Conservation (phyloP, 2,888 invertebrate species). For the Mythimna albipuncta region DNA sequence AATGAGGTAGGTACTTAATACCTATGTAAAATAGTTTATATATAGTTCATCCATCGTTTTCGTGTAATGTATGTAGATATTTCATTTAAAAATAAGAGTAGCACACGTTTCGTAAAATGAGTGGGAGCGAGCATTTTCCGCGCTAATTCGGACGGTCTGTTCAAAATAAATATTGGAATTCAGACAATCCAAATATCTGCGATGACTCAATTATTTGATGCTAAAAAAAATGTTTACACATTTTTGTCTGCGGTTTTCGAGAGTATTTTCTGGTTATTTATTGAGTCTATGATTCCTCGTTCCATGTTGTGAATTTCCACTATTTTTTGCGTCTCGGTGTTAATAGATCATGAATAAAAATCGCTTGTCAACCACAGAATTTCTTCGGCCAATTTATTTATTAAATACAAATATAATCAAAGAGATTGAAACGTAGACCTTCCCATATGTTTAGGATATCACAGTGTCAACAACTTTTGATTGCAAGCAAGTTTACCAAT, state of each 20-base stretch:
- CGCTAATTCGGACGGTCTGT: constrained; percentile 34
- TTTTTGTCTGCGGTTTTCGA: constrained; percentile 47
- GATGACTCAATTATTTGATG: constrained; percentile 49
- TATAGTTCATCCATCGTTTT: neutral
- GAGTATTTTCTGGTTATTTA: constrained; percentile 33
- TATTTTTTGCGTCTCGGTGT: neutral
- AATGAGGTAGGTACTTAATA: constrained; percentile 15
- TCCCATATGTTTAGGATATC: neutral
- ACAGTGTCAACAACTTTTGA: constrained; percentile 3
- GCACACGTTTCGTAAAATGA: constrained; percentile 38
- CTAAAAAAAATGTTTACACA: constrained; percentile 44
- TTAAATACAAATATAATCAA: neutral
- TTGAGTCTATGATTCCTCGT: constrained; percentile 33
- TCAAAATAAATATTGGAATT: constrained; percentile 56
- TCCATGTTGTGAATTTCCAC: neutral
- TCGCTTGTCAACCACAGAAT: neutral
- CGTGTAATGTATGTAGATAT: neutral
- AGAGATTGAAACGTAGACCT: neutral
- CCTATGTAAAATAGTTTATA: neutral
- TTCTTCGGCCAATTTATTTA: constrained; percentile 2
- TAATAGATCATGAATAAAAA: neutral
- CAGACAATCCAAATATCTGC: constrained; percentile 51
- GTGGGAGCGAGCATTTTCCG: constrained; percentile 34
- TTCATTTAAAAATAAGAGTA: constrained; percentile 36
- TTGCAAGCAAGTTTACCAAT: constrained; percentile 1